Conservation (phyloP, 1,140 invertebrate genomes). For the Frieseomelitta varia region DNA sequence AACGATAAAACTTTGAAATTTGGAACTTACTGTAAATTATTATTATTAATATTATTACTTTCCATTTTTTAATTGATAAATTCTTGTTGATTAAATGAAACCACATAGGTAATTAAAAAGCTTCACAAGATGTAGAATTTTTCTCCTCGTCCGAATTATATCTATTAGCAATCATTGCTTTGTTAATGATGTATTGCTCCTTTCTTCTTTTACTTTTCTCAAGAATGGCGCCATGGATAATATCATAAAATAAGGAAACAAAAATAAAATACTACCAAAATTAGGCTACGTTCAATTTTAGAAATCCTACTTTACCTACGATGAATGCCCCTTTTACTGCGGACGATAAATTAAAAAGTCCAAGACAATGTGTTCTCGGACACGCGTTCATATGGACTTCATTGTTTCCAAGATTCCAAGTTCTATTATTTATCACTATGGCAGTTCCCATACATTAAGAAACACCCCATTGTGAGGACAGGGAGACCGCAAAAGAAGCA, state of each 20-base stretch:
- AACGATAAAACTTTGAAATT: not conserved
- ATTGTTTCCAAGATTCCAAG: slow-evolving; percentile 1
- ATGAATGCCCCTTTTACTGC: not conserved
- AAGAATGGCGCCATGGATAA: too few species aligned
- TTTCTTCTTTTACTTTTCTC: not conserved
- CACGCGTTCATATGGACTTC: not conserved
- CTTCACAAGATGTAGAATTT: not conserved
- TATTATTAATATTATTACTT: not conserved
- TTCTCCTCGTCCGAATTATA: not conserved
- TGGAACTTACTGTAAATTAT: not conserved
- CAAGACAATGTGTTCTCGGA: not conserved
- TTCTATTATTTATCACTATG: not conserved
- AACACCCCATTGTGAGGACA: not conserved
- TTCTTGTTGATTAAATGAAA: not conserved
- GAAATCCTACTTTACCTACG: not conserved
- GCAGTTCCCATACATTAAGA: not conserved
- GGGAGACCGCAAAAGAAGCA: slow-evolving; percentile 9
- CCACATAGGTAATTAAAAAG: not conserved
- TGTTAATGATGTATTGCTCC: not conserved
- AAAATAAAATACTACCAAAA: not conserved
- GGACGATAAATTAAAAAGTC: not conserved
- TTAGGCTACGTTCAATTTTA: too few species aligned
- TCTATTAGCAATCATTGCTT: not conserved
- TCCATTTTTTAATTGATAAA: not conserved
- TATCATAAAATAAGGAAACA: not conserved